Conservation (phyloP, 2,888 invertebrate species). For the Adelognathus sp. region DNA sequence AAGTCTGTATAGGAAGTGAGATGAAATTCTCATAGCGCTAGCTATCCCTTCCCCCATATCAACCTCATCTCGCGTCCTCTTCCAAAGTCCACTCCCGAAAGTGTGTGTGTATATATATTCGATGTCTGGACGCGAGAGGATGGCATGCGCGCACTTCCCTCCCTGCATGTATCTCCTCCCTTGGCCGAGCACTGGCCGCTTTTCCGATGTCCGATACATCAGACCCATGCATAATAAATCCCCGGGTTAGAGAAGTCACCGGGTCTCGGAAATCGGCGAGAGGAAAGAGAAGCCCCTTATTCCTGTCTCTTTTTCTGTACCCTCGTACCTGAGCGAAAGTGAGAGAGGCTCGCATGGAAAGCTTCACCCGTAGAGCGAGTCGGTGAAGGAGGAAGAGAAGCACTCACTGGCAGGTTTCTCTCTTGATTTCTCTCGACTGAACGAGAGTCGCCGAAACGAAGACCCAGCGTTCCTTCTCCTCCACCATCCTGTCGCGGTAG, state of each 20-base stretch:
- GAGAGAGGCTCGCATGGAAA: slow-evolving; percentile 3
- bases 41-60: not conserved
- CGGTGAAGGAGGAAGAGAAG: slow-evolving; percentile 2
- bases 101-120: too few relatives aligned
- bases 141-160: slow-evolving; percentile 7
- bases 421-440: slow-evolving; percentile 58
- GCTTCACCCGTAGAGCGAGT: slow-evolving; percentile 40
- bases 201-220: slow-evolving; percentile 79
- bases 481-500: slow-evolving; percentile 9
- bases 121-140: slow-evolving; percentile 34
- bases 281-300: too few relatives aligned
- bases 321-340: not conserved
- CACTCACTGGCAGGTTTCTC: slow-evolving; percentile 25
- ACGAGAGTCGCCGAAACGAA: slow-evolving; percentile 66
- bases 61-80: slow-evolving; percentile 61
- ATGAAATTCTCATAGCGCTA: slow-evolving; percentile 40
- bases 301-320: slow-evolving; percentile 15
- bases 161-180: not conserved
- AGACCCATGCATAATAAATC: slow-evolving; percentile 79
- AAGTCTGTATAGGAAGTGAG: slow-evolving; percentile 54
- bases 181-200: slow-evolving; percentile 36
- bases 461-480: slow-evolving; percentile 58
- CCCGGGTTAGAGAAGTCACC: slow-evolving; percentile 60
- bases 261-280: too few relatives aligned
- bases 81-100: slow-evolving; percentile 72